Evolutionary conservation across 2,113 vertebrate genomes (phyloP).

Genomic region (Apodemus sylvaticus): DNA sequence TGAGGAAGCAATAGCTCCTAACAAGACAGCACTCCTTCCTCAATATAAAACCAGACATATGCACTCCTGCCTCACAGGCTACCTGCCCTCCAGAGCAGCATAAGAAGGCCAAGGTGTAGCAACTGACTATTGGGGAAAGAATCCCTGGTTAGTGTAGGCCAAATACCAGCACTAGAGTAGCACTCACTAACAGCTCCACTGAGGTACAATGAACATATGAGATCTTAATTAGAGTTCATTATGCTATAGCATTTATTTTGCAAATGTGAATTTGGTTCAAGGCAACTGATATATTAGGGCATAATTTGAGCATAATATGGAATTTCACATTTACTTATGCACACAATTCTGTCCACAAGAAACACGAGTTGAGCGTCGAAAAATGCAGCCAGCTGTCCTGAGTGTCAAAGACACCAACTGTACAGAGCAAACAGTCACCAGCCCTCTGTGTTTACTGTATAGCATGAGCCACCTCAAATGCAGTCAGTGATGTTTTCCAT

Average conservation of each 20-base stretch:
- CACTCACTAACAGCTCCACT: background rate
- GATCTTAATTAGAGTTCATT: slow-evolving; percentile 36
- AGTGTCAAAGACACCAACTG: background rate
- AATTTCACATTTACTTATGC: background rate
- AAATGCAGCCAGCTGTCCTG: slow-evolving; percentile 25
- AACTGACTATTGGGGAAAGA: background rate
- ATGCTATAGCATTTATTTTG: slow-evolving; percentile 41
- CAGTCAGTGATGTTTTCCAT: background rate
- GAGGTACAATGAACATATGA: slow-evolving; percentile 24
- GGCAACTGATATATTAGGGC: background rate
- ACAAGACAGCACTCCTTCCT: background rate
- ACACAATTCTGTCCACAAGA: background rate
- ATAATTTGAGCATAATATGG: slow-evolving; percentile 42
- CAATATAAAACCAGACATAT: slow-evolving; percentile 8
- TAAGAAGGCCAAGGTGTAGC: background rate
- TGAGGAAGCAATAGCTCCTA: slow-evolving; percentile 37
- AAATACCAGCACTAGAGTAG: background rate
- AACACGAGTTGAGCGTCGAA: slow-evolving; percentile 37
- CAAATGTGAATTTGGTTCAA: slow-evolving; percentile 40
- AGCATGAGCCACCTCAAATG: background rate
- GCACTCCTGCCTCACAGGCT: background rate
- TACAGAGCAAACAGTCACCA: background rate
- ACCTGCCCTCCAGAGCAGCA: background rate
- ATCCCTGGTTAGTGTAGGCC: background rate
- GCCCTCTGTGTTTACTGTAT: background rate